phyloP scores from a whole-genome alignment of 2,113 vertebrate species.

The Phoenicopterus ruber region DNA sequence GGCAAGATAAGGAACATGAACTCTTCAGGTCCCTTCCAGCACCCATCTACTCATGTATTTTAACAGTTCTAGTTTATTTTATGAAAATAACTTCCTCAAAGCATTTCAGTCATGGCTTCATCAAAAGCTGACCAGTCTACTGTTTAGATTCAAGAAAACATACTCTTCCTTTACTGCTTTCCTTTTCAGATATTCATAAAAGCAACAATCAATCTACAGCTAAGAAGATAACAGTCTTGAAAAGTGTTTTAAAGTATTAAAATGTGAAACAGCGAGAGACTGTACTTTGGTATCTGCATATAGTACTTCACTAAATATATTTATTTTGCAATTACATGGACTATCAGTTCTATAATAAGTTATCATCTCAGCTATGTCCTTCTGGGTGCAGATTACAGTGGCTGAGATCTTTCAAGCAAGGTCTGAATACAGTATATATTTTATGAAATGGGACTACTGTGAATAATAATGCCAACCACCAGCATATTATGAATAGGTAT shows the following conservation, averaged over 20 bases:
- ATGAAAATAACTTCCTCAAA: not conserved
- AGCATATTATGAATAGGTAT: not conserved
- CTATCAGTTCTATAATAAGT: not conserved
- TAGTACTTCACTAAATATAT: not conserved
- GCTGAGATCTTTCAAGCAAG: not conserved
- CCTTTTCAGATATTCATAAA: not conserved
- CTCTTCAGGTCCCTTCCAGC: not conserved
- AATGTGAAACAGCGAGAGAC: not conserved
- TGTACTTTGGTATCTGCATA: not conserved
- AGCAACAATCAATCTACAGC: not conserved
- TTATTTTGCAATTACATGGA: not conserved
- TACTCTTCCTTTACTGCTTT: not conserved
- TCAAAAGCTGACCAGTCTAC: not conserved
- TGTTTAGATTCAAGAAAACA: not conserved
- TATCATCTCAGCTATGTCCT: not conserved
- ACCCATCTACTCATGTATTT: not conserved
- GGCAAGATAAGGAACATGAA: not conserved
- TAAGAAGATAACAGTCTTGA: not conserved
- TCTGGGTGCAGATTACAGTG: not conserved
- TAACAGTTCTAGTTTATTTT: not conserved
- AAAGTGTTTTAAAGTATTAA: not conserved
- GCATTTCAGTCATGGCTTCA: not conserved
- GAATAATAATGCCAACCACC: not conserved
- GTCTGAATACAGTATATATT: not conserved
- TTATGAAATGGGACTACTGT: not conserved